phyloP scores from a whole-genome alignment of 2,113 vertebrate genomes.

The Semnornis frantzii region DNA sequence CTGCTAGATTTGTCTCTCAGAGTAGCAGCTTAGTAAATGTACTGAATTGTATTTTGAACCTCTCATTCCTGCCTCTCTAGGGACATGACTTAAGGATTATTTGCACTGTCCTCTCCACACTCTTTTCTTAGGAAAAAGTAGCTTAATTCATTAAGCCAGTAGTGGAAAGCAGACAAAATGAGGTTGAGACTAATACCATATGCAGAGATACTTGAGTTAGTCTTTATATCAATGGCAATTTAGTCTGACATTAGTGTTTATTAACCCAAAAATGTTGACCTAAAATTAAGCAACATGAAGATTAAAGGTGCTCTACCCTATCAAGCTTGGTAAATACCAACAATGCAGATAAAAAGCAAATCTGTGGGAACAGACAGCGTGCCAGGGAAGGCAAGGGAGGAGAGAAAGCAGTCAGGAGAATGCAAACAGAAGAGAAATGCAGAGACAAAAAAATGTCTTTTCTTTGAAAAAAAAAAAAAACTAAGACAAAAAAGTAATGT shows the following conservation, averaged over 20 bases:
- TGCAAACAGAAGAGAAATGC: background rate
- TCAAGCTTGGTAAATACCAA: background rate
- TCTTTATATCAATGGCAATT: background rate
- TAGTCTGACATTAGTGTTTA: background rate
- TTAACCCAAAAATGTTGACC: background rate
- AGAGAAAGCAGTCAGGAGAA: background rate
- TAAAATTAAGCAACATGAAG: background rate
- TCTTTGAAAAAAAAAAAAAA: background rate
- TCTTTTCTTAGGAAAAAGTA: background rate
- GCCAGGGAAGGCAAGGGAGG: background rate
- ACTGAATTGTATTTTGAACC: background rate
- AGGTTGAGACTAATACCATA: background rate
- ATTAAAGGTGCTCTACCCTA: background rate
- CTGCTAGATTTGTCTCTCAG: background rate
- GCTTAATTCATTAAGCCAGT: background rate
- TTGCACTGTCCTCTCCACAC: too few species aligned
- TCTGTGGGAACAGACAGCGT: background rate
- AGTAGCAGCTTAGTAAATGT: background rate
- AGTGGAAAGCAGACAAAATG: conserved; percentile 15
- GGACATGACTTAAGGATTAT: conserved; percentile 4
- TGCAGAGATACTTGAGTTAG: background rate
- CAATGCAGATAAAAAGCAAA: background rate
- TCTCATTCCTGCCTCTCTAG: background rate
- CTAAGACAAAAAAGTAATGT: background rate
- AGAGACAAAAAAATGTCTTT: background rate